A percentile compares a stretch with the other conserved stretches of the same genome.
phyloP scores from a whole-genome alignment of 2,888 invertebrate genomes.

The Thymelicus lineola region DNA sequence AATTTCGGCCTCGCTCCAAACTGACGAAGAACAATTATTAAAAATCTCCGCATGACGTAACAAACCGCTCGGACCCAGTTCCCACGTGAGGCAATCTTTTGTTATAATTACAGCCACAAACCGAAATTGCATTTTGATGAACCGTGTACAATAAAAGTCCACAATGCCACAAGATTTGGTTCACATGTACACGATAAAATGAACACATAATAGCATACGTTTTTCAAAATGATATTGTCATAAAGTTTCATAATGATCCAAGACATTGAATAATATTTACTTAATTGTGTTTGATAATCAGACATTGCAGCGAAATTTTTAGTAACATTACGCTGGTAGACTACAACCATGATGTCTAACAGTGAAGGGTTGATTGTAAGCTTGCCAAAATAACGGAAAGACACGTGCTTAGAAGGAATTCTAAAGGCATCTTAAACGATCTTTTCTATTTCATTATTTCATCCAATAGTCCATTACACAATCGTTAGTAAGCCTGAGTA shows the following conservation, averaged over 20 bases:
- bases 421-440: no score
- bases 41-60: constrained; percentile 27
- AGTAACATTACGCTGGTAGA: neutral
- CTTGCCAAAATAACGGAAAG: no score
- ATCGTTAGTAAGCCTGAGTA: no score
- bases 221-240: constrained; percentile 17
- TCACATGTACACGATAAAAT: constrained; percentile 25
- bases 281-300: neutral
- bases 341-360: no score
- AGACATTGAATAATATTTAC: neutral
- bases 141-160: constrained; percentile 34
- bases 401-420: no score
- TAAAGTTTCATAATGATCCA: constrained; percentile 10
- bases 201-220: constrained; percentile 4
- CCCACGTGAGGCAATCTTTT: constrained; percentile 34
- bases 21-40: constrained; percentile 10
- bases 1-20: constrained; percentile 24
- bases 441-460: no score
- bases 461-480: no score
- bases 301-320: neutral
- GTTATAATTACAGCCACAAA: constrained; percentile 34
- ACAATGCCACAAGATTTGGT: constrained; percentile 30
- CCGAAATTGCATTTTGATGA: constrained; percentile 37
- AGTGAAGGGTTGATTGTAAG: no score
- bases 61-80: constrained; percentile 21